These are phyloP conservation scores for Parthenolecanium corni DNA, from an alignment of 2,888 invertebrate genomes.

Conservation along the genomic window DNA sequence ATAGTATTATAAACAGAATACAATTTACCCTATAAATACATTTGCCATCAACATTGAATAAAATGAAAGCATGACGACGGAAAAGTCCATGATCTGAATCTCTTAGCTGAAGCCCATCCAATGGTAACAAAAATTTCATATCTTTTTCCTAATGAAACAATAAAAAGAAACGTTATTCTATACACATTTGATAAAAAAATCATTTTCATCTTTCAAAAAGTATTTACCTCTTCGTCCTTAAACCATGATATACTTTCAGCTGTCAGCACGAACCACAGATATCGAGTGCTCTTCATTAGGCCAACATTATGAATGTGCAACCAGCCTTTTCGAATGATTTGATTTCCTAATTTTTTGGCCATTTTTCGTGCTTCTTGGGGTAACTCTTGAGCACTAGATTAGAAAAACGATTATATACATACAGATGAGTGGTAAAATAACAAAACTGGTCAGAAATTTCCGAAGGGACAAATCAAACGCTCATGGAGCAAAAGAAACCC, in stretches of 20 bases:
- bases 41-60: constrained; percentile 95
- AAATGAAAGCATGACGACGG: constrained; percentile 88
- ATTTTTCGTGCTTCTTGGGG: constrained; percentile 78
- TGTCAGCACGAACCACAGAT: constrained; percentile 98
- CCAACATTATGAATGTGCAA: constrained; percentile 98
- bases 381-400: constrained; percentile 86
- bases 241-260: constrained; percentile 98
- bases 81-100: constrained; percentile 97
- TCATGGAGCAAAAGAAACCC: too few relatives aligned
- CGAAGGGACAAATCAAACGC: too few relatives aligned
- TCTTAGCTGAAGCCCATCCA: constrained; percentile 90
- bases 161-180: constrained; percentile 4
- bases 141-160: constrained; percentile 65
- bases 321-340: constrained; percentile 97
- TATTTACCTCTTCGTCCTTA: constrained; percentile 82
- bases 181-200: not conserved
- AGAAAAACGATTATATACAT: too few relatives aligned
- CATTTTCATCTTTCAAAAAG: not conserved
- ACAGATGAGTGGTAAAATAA: too few relatives aligned
- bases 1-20: not conserved
- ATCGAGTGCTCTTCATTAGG: constrained; percentile 97
- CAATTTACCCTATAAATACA: constrained; percentile 74
- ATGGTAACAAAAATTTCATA: constrained; percentile 97
- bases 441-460: too few relatives aligned
- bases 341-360: constrained; percentile 84